These are phyloP conservation scores for Chironomus tentans DNA, from an alignment of 2,888 invertebrate genomes.

Conservation along the genomic window DNA sequence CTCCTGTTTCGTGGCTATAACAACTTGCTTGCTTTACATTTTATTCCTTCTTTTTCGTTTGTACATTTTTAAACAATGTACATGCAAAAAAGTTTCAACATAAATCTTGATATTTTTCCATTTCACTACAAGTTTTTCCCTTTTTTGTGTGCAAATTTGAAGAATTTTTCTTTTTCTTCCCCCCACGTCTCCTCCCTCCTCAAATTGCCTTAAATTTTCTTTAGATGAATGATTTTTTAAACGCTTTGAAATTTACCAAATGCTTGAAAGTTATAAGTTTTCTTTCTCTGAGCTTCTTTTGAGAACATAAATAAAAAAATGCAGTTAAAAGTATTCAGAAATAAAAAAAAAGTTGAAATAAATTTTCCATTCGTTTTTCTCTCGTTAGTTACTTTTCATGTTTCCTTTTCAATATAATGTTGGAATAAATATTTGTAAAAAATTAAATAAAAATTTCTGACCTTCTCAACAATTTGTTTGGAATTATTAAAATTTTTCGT, in stretches of 20 bases:
- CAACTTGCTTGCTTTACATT: background rate
- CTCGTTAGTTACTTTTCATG: no score
- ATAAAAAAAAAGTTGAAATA: no score
- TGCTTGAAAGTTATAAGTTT: background rate
- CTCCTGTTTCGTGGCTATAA: background rate
- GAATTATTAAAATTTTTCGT: no score
- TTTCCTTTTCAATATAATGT: no score
- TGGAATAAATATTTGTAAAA: no score
- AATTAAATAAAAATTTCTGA: no score
- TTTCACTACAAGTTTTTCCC: background rate
- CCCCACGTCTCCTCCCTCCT: background rate
- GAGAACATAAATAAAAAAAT: no score
- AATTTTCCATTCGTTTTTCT: no score
- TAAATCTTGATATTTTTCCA: background rate
- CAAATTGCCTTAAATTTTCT: background rate
- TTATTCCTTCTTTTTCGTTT: background rate
- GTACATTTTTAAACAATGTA: background rate
- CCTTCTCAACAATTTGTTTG: no score
- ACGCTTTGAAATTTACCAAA: background rate
- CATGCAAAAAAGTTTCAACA: background rate
- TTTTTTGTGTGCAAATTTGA: background rate
- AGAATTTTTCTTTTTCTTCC: background rate
- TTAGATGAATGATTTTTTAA: constrained; percentile 3
- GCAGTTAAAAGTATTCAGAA: no score
- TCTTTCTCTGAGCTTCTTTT: background rate